phyloP scores from a whole-genome alignment of 2,888 invertebrate species.

The Hypsopygia costalis region DNA sequence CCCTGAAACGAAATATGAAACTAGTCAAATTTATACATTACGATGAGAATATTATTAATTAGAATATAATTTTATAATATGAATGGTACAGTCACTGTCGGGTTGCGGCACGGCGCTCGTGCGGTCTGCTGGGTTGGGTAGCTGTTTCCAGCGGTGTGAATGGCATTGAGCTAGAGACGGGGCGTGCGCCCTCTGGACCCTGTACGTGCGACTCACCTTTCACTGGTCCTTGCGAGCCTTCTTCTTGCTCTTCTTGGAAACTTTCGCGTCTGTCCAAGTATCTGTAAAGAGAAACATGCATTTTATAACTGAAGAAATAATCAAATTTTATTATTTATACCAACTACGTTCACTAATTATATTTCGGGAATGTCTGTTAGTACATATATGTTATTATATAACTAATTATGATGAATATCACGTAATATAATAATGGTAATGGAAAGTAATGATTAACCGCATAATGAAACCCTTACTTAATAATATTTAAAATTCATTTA shows the following conservation, averaged over 20 bases:
- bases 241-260: slow-evolving; percentile 87
- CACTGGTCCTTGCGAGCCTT: slow-evolving; percentile 88
- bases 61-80: not conserved
- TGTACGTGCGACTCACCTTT: slow-evolving; percentile 48
- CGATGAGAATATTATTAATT: slow-evolving; percentile 2
- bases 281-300: too few species aligned
- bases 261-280: slow-evolving; percentile 88
- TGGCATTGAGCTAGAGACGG: slow-evolving; percentile 68
- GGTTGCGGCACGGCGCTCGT: not conserved
- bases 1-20: slow-evolving; percentile 28
- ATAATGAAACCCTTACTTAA: too few species aligned
- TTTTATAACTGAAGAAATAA: too few species aligned
- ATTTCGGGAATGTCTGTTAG: too few species aligned
- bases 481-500: too few species aligned
- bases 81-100: not conserved
- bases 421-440: too few species aligned
- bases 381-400: too few species aligned
- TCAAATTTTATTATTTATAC: too few species aligned
- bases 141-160: slow-evolving; percentile 55
- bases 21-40: slow-evolving; percentile 10
- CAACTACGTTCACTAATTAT: too few species aligned
- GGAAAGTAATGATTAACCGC: too few species aligned
- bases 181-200: slow-evolving; percentile 41
- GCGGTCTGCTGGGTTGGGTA: too few species aligned
- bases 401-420: too few species aligned